phyloP scores from a whole-genome alignment of 1,140 invertebrate genomes.

The Pygmarrhopalites habei region DNA sequence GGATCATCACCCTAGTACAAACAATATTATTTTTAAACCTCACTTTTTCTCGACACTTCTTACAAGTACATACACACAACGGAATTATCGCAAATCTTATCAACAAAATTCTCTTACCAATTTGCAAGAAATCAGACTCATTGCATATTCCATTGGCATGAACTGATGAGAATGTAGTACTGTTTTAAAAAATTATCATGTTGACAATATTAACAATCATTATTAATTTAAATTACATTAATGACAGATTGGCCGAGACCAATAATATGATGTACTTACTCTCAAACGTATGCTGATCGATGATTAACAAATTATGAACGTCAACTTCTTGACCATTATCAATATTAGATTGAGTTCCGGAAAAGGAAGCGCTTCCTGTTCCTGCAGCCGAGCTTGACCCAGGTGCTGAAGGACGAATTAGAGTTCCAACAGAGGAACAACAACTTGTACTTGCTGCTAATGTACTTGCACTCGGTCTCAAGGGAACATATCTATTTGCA shows the following conservation, averaged over 20 bases:
- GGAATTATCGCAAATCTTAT: no score
- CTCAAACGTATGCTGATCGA: conserved; percentile 96
- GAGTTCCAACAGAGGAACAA: conserved; percentile 32
- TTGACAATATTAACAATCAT: no score
- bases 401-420: conserved; percentile 33
- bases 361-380: conserved; percentile 15
- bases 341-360: not conserved
- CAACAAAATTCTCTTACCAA: no score
- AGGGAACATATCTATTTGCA: conserved; percentile 54
- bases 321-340: conserved; percentile 79
- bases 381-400: conserved; percentile 16
- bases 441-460: conserved; percentile 50
- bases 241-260: no score
- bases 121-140: conserved; percentile 80
- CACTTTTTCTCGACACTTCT: no score
- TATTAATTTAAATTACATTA: no score
- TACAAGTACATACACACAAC: no score
- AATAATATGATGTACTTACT: no score
- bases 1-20: conserved; percentile 92
- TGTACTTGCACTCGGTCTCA: conserved; percentile 69
- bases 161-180: conserved; percentile 89
- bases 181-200: no score
- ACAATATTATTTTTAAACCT: no score
- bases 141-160: conserved; percentile 77
- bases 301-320: conserved; percentile 81